phyloP scores from a whole-genome alignment of 1,140 invertebrate species.

The Contarinia nasturtii region DNA sequence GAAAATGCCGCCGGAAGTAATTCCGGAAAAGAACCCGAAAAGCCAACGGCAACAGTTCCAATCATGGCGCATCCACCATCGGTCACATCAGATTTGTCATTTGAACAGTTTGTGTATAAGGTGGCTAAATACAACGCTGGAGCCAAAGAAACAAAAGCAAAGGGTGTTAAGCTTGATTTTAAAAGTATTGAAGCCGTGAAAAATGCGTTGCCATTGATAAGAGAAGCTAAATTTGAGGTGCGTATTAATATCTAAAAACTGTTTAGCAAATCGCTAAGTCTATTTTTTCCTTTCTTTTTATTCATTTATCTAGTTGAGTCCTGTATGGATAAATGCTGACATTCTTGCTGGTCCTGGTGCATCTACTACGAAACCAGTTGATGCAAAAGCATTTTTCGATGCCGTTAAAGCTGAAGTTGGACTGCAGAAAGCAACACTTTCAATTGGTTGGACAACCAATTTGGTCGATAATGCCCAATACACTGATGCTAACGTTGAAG shows the following conservation, averaged over 20 bases:
- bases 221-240: constrained; percentile 25
- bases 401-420: constrained; percentile 29
- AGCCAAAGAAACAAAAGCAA: constrained; percentile 20
- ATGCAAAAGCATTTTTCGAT: constrained; percentile 39
- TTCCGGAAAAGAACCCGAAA: constrained; percentile 11
- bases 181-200: constrained; percentile 63
- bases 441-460: constrained; percentile 73
- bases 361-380: constrained; percentile 34
- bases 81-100: constrained; percentile 49
- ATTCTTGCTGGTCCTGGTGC: constrained; percentile 62
- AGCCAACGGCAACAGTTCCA: constrained; percentile 25
- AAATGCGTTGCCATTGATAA: constrained; percentile 35
- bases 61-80: constrained; percentile 75
- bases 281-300: too few relatives aligned
- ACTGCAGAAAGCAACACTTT: constrained; percentile 38
- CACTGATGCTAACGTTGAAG: constrained; percentile 40
- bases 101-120: constrained; percentile 47
- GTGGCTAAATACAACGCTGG: constrained; percentile 30
- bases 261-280: too few relatives aligned
- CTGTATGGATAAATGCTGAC: constrained; percentile 80
- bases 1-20: too few relatives aligned
- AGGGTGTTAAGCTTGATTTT: constrained; percentile 78
- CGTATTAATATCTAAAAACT: constrained; percentile 9
- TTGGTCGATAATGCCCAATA: constrained; percentile 40
- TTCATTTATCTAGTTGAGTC: constrained; percentile 38